Conservation (phyloP, 2,888 invertebrate species). For the Prosapia bicincta region DNA sequence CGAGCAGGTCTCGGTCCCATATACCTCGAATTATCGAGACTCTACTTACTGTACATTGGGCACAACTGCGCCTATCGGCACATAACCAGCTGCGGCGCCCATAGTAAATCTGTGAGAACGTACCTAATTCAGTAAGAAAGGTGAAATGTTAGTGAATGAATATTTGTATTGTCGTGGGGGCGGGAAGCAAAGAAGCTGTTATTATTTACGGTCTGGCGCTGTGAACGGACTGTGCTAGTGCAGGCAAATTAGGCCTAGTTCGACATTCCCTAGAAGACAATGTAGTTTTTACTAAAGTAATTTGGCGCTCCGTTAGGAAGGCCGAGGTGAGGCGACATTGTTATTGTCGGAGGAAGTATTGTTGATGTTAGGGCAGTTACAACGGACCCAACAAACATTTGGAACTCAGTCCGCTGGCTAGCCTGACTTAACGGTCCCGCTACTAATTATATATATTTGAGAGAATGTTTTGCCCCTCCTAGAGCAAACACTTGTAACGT, state of each 20-base stretch:
- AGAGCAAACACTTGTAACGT: no score
- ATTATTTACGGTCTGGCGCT: background rate
- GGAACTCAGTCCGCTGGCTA: no score
- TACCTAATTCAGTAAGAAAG: background rate
- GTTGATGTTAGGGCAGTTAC: background rate
- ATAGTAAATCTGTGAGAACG: no score
- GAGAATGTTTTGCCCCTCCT: no score
- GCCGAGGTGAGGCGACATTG: background rate
- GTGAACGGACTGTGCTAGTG: background rate
- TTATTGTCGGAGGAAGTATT: background rate
- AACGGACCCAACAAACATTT: background rate
- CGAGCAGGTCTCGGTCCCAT: no score
- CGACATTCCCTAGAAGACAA: background rate
- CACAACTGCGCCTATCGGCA: no score
- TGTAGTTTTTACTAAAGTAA: background rate
- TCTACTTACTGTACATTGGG: no score
- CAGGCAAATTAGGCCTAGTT: background rate
- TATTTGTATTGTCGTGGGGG: background rate
- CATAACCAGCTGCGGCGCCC: no score
- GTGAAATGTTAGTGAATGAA: background rate
- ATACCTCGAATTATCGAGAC: no score
- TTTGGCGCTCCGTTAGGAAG: background rate
- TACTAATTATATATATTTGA: no score
- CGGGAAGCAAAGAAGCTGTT: background rate
- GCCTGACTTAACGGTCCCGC: background rate